Evolutionary conservation across 2,797 vertebrate species (phyloP).

Genomic region (Margarornis squamiger): DNA sequence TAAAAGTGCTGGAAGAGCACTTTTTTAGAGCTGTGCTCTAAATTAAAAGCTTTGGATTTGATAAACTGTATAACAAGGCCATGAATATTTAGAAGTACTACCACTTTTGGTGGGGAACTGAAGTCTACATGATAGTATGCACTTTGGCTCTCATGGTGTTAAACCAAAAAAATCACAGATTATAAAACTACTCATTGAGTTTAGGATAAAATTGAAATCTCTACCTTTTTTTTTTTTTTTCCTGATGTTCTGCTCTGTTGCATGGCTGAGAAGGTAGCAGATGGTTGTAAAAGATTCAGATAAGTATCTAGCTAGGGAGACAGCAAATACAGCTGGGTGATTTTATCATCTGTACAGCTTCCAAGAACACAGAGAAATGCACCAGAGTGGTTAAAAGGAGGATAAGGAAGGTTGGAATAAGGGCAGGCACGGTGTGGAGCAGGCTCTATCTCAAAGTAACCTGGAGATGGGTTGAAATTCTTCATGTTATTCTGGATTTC

Average conservation of each 20-base stretch:
- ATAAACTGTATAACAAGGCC: background rate
- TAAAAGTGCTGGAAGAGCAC: background rate
- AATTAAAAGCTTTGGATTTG: constrained; percentile 44
- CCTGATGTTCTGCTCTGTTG: constrained; percentile 23
- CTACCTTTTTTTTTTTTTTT: background rate
- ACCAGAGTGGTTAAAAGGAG: background rate
- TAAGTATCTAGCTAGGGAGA: background rate
- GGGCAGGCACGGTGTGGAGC: background rate
- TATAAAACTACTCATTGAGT: background rate
- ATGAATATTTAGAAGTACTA: constrained; percentile 34
- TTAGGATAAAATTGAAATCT: constrained; percentile 3
- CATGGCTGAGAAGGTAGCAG: constrained; percentile 32
- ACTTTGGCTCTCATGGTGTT: background rate
- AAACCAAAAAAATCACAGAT: constrained; percentile 6
- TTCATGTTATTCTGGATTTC: background rate
- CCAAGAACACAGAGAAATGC: background rate
- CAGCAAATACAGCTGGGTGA: constrained; percentile 34
- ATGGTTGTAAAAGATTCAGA: constrained; percentile 29
- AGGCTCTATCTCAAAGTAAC: background rate
- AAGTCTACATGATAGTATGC: background rate
- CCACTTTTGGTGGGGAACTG: background rate
- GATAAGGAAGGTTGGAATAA: background rate
- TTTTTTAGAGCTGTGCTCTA: background rate
- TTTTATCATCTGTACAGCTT: background rate
- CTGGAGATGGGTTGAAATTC: background rate